phyloP scores from a whole-genome alignment of 2,888 invertebrate species.

The Drosophila pseudotakahashii region DNA sequence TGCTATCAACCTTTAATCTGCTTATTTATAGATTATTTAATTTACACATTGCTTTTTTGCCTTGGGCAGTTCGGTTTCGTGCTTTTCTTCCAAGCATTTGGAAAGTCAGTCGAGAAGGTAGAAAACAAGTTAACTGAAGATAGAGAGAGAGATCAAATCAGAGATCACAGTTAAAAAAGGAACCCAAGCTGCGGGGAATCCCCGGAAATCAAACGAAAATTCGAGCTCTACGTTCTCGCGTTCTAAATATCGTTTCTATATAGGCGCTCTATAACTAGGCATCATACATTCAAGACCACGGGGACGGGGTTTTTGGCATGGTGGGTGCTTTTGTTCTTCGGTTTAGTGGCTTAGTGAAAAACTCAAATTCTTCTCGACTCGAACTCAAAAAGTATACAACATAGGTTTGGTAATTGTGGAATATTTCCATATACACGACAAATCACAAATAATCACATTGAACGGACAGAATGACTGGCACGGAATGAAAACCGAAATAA shows the following conservation, averaged over 20 bases:
- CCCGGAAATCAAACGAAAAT: conserved; percentile 23
- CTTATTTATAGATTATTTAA: conserved; percentile 22
- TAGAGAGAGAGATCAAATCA: conserved; percentile 8
- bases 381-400: conserved; percentile 12
- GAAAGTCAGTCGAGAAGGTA: conserved; percentile 17
- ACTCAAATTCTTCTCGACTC: conserved; percentile 31
- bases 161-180: conserved; percentile 14
- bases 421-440: conserved; percentile 17
- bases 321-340: conserved; percentile 5
- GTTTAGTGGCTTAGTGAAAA: conserved; percentile 37
- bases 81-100: conserved; percentile 14
- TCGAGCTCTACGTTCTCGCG: conserved; percentile 11
- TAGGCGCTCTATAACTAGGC: conserved; percentile 17
- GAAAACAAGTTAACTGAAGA: conserved; percentile 15
- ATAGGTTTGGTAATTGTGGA: conserved; percentile 1
- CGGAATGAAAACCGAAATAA: conserved; percentile 40
- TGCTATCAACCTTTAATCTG: conserved; percentile 37
- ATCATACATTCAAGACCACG: neutral
- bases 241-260: neutral
- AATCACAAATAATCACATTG: conserved; percentile 54
- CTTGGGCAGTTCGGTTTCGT: conserved; percentile 34
- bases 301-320: neutral
- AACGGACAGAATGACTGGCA: conserved; percentile 44
- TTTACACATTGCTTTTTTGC: conserved; percentile 22
- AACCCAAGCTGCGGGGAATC: conserved; percentile 8